Evolutionary conservation across 2,113 vertebrate genomes (phyloP).

Genomic region (Triplophysa siluroides): DNA sequence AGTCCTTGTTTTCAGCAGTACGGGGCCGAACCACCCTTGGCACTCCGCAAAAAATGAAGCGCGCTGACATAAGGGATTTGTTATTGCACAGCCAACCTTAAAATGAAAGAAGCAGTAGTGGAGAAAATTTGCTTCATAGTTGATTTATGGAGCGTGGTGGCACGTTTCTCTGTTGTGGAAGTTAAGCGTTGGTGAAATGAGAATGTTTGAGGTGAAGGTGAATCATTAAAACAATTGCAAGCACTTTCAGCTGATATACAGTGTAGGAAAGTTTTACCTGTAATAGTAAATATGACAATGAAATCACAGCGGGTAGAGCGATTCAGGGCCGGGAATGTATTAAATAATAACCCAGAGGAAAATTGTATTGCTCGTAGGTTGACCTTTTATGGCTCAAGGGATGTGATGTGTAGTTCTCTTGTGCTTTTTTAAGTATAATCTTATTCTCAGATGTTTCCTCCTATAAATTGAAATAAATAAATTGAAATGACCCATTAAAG

Average conservation of each 20-base stretch:
- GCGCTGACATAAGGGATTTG: slow-evolving; percentile 33
- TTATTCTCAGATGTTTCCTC: no score
- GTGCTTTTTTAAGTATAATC: no score
- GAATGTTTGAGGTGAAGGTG: not conserved
- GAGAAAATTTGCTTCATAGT: slow-evolving; percentile 42
- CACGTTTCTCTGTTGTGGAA: slow-evolving; percentile 13
- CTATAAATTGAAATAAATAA: no score
- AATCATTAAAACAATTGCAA: slow-evolving; percentile 5
- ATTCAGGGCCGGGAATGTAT: not conserved
- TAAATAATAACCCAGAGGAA: not conserved
- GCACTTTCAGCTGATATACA: not conserved
- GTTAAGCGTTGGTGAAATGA: slow-evolving; percentile 1
- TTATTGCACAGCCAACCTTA: slow-evolving; percentile 45
- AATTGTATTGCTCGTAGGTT: no score
- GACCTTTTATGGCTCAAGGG: no score
- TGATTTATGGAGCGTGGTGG: slow-evolving; percentile 31
- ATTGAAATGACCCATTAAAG: no score
- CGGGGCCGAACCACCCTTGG: slow-evolving; percentile 43
- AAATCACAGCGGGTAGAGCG: not conserved
- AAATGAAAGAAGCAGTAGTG: slow-evolving; percentile 44
- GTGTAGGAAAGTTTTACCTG: not conserved
- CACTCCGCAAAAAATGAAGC: slow-evolving; percentile 32
- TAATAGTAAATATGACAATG: not conserved
- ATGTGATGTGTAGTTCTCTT: no score
- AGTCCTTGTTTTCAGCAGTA: slow-evolving; percentile 68